A percentile compares a stretch with the other conserved stretches of the same genome.
Evolutionary conservation across 2,888 invertebrate genomes (phyloP).

Genomic region (Chouioia cunea): DNA sequence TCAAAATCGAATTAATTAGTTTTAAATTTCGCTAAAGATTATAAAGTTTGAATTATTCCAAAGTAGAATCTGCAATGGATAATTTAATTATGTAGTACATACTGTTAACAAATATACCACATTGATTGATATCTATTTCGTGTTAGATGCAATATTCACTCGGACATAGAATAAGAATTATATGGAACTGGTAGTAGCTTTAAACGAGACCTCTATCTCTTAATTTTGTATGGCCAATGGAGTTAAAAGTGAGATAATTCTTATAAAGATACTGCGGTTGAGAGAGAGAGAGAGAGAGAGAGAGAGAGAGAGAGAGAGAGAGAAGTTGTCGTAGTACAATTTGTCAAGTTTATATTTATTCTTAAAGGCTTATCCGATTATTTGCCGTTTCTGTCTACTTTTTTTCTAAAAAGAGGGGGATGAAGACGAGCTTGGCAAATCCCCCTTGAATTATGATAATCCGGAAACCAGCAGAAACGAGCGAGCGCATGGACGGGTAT

Average conservation of each 20-base stretch:
- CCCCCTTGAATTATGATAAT: slow-evolving; percentile 49
- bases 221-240: slow-evolving; percentile 26
- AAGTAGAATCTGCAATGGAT: too few relatives aligned
- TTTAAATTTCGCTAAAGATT: too few relatives aligned
- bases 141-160: too few relatives aligned
- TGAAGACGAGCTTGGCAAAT: slow-evolving; percentile 37
- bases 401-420: background rate
- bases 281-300: background rate
- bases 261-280: background rate
- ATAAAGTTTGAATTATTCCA: too few relatives aligned
- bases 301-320: background rate
- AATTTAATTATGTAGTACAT: too few relatives aligned
- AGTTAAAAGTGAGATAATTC: too few relatives aligned
- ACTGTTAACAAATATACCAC: too few relatives aligned
- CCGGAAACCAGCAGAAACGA: slow-evolving; percentile 43
- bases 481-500: too few relatives aligned
- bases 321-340: slow-evolving; percentile 40
- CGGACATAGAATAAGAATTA: slow-evolving; percentile 8
- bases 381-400: slow-evolving; percentile 34
- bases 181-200: background rate
- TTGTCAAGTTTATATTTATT: slow-evolving; percentile 47
- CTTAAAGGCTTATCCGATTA: slow-evolving; percentile 44
- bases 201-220: background rate
- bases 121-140: too few relatives aligned
- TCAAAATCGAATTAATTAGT: too few relatives aligned